These are phyloP conservation scores for Zenarchopterus dispar DNA, from an alignment of 2,797 vertebrate species.

Conservation along the genomic window DNA sequence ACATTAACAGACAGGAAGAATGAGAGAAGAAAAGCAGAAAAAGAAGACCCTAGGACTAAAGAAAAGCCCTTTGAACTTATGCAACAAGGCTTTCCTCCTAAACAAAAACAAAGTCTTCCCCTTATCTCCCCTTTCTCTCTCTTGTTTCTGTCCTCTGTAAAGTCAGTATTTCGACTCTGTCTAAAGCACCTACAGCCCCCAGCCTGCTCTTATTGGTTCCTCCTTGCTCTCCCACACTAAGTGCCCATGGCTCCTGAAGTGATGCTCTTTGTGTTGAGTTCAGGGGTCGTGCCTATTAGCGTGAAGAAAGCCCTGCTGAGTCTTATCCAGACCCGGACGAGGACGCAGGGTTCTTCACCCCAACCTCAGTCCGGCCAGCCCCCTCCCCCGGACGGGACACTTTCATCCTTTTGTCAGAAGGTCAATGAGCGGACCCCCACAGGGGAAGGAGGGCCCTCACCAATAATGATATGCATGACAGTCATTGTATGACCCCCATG, in stretches of 20 bases:
- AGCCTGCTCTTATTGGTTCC: constrained; percentile 66
- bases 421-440: constrained; percentile 91
- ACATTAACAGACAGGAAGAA: constrained; percentile 51
- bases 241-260: constrained; percentile 81
- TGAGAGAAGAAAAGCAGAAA: constrained; percentile 48
- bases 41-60: constrained; percentile 59
- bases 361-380: constrained; percentile 68
- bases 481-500: constrained; percentile 82
- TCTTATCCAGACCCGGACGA: constrained; percentile 88
- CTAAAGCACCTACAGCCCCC: constrained; percentile 65
- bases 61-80: constrained; percentile 73
- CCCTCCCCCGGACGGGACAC: constrained; percentile 84
- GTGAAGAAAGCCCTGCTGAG: constrained; percentile 84
- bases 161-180: constrained; percentile 73
- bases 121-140: constrained; percentile 66
- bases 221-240: constrained; percentile 76
- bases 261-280: constrained; percentile 83
- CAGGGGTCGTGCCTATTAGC: constrained; percentile 82
- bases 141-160: constrained; percentile 70
- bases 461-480: constrained; percentile 93
- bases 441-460: constrained; percentile 86
- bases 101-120: constrained; percentile 75
- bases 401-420: constrained; percentile 93
- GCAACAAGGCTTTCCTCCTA: constrained; percentile 64
- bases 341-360: constrained; percentile 84